A percentile compares a stretch with the other conserved stretches of the same genome.
Conservation (phyloP, 2,113 vertebrate genomes). For the Tychaedon coryphoeus region DNA sequence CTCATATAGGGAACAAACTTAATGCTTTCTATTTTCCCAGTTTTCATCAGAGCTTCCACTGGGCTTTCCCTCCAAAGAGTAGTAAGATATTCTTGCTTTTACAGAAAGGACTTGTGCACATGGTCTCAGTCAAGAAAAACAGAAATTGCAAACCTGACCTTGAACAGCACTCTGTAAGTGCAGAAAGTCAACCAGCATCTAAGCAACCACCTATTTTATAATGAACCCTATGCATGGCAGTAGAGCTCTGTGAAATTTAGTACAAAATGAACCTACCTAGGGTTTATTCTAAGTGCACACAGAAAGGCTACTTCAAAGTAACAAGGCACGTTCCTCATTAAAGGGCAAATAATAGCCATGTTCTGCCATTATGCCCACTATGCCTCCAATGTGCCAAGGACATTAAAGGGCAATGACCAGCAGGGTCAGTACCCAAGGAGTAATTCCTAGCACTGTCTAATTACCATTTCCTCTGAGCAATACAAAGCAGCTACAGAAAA, state of each 20-base stretch:
- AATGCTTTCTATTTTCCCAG: background rate
- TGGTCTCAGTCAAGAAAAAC: background rate
- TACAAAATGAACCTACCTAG: background rate
- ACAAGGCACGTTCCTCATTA: background rate
- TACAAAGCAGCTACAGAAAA: slow-evolving; percentile 9
- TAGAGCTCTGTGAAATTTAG: background rate
- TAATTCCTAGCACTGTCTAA: background rate
- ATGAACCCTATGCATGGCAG: background rate
- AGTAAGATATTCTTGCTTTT: background rate
- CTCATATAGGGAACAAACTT: background rate
- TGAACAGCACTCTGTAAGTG: background rate
- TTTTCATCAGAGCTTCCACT: background rate
- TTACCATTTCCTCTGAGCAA: background rate
- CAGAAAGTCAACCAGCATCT: background rate
- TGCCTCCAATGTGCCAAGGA: background rate
- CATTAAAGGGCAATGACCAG: background rate
- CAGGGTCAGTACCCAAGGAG: background rate
- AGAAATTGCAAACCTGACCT: background rate
- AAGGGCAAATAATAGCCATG: background rate
- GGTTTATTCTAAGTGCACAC: background rate
- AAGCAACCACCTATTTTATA: background rate
- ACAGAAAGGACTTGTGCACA: background rate
- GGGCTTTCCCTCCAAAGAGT: background rate
- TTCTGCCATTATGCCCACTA: background rate
- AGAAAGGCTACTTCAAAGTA: background rate